phyloP scores from a whole-genome alignment of 2,888 invertebrate genomes.

The Xestia sexstrigata region DNA sequence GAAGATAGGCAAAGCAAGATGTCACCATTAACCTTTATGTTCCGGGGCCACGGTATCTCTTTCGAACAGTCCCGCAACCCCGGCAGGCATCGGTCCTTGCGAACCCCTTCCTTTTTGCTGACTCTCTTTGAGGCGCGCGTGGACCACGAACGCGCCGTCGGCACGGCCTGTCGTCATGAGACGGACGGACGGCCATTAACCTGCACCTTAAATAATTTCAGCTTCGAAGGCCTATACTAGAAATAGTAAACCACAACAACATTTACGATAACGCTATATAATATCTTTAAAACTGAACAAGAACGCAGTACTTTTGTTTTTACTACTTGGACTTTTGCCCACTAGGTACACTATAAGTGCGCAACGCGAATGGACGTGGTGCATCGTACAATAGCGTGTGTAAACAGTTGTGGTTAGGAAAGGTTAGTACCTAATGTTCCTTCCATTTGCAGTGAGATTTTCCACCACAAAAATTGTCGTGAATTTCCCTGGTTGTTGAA shows the following conservation, averaged over 20 bases:
- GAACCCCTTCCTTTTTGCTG: too few species aligned
- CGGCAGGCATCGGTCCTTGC: too few species aligned
- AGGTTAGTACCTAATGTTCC: constrained; percentile 48
- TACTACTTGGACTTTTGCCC: constrained; percentile 59
- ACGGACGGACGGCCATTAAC: too few species aligned
- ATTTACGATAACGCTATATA: constrained; percentile 18
- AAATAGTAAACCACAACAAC: constrained; percentile 20
- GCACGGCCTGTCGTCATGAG: too few species aligned
- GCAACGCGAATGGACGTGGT: constrained; percentile 29
- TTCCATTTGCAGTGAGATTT: background rate
- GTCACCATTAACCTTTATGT: too few species aligned
- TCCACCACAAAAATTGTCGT: background rate
- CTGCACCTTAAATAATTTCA: constrained; percentile 21
- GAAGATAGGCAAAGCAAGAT: background rate
- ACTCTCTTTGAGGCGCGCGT: too few species aligned
- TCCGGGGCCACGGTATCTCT: too few species aligned
- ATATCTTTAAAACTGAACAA: constrained; percentile 32
- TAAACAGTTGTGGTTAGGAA: constrained; percentile 37
- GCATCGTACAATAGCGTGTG: constrained; percentile 17
- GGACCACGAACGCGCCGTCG: too few species aligned
- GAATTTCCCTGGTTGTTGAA: background rate
- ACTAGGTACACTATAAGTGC: constrained; percentile 17
- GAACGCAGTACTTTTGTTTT: constrained; percentile 45
- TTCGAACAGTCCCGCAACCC: too few species aligned
- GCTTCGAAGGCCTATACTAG: background rate